Base-by-base conservation (phyloP, 2,113 vertebrate species). In the Campylomormyrus tamandua region DNA sequence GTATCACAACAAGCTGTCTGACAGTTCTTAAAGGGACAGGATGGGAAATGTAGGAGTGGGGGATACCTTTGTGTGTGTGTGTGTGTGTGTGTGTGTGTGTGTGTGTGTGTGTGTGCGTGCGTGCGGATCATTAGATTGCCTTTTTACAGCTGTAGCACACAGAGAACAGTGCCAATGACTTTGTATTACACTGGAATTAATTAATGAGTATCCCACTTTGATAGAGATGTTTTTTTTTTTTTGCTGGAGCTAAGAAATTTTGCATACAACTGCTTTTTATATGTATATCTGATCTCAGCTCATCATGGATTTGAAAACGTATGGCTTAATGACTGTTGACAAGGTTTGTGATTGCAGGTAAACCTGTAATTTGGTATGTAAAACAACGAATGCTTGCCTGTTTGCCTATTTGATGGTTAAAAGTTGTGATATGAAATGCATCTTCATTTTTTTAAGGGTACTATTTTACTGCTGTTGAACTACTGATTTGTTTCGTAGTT, bases 401-500 rank as follows among this genome's bases (percentile, higher is more conserved):
- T 93, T 85, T 88, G 84, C 77, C 90, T 89, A 74, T 93, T 91
- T 92, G 83, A 53, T 88, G 92, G 93, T 94, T 93, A 92, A 93
- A 83, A 42, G 90, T 89, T 93, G 93, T 94, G 91, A 89, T 92
- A 91, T 90, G 87, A 92, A 92, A 90, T 89, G 77, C 52, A 58
- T 84, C 91, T 90, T 88, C 42, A 90, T 92, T 92, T 93, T 91
- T 91, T 90, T 58, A 83, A 74, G 52, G 89, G 87, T 90, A 90
- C 91, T 91, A 90, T 92, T 94, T 48, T 92, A 74, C 91, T 92
- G 93, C 93, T 93, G 91, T 91, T 90, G 92, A 94, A 96, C 95
- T 96, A 96, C 96, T 96, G 95, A 96, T 53, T 89, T 92, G 91
- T 94, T 91, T 50, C 52, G 74, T 88, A 39, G 9, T 62, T 84